Percentiles rank a stretch among this genome's conserved stretches.
These are phyloP conservation scores for Synanthedon vespiformis DNA, from an alignment of 2,888 invertebrate genomes.

Conservation along the genomic window DNA sequence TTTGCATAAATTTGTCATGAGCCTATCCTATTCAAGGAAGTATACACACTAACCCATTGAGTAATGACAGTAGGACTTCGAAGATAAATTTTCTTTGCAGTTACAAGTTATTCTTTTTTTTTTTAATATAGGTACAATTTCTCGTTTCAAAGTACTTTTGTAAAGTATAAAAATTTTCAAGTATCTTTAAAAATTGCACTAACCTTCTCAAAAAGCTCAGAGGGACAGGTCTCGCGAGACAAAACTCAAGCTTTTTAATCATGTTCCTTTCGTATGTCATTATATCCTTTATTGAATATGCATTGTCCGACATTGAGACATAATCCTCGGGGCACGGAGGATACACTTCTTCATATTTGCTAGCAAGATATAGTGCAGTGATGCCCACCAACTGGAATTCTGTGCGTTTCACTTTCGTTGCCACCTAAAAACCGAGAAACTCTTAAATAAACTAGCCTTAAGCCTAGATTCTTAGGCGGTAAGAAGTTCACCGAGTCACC, in stretches of 20 bases:
- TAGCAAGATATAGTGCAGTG: conserved; percentile 89
- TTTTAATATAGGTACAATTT: no score
- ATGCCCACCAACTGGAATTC: conserved; percentile 90
- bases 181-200: conserved; percentile 8
- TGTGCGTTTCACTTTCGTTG: conserved; percentile 73
- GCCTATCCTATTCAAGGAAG: no score
- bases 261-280: conserved; percentile 86
- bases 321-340: conserved; percentile 90
- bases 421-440: conserved; percentile 51
- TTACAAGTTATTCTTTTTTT: no score
- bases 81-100: no score
- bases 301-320: conserved; percentile 90
- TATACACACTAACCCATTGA: no score
- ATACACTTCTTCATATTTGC: conserved; percentile 96
- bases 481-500: no score
- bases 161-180: no score
- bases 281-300: conserved; percentile 83
- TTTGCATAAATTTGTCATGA: no score
- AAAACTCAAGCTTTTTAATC: conserved; percentile 80
- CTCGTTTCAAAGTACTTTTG: no score
- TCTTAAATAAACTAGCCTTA: not conserved
- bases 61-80: no score
- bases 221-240: conserved; percentile 87
- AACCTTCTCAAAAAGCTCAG: conserved; percentile 90
- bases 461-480: no score